These are phyloP conservation scores for Drosophila koepferae DNA, from an alignment of 2,888 invertebrate genomes.

Conservation along the genomic window DNA sequence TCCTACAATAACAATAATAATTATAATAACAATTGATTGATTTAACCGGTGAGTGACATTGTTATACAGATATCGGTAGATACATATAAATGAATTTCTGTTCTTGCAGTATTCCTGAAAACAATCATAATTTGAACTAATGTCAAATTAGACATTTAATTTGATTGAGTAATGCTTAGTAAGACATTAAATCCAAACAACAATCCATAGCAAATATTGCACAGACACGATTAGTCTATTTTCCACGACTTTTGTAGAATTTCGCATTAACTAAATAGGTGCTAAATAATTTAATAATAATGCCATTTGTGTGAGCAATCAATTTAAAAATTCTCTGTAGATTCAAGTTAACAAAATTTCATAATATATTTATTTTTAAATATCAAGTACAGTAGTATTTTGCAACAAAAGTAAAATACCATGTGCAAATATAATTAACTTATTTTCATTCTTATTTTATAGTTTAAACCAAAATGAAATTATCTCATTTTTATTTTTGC, in stretches of 20 bases:
- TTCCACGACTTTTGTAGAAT: slow-evolving; percentile 27
- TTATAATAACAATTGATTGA: slow-evolving; percentile 43
- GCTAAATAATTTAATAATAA: slow-evolving; percentile 44
- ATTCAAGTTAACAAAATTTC: not conserved
- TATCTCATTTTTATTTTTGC: not conserved
- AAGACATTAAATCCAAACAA: slow-evolving; percentile 20
- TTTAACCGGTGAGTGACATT: slow-evolving; percentile 56
- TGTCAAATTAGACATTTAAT: slow-evolving; percentile 22
- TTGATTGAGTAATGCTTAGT: slow-evolving; percentile 36
- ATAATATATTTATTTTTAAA: slow-evolving; percentile 15
- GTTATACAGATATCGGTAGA: slow-evolving; percentile 4
- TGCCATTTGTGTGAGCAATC: slow-evolving; percentile 42
- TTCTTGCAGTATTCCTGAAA: slow-evolving; percentile 41
- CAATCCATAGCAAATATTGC: slow-evolving; percentile 31
- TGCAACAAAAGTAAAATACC: not conserved
- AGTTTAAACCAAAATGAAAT: not conserved
- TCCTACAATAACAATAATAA: slow-evolving; percentile 9
- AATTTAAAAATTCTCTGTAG: slow-evolving; percentile 33
- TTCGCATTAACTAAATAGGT: slow-evolving; percentile 24
- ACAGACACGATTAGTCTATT: slow-evolving; percentile 31
- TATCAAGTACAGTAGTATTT: slow-evolving; percentile 4
- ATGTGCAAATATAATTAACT: not conserved
- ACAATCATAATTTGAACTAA: slow-evolving; percentile 13
- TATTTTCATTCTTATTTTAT: not conserved
- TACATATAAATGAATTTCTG: slow-evolving; percentile 18